Base-by-base conservation (phyloP, 2,888 invertebrate genomes). In the Meghimatium bilineatum region DNA sequence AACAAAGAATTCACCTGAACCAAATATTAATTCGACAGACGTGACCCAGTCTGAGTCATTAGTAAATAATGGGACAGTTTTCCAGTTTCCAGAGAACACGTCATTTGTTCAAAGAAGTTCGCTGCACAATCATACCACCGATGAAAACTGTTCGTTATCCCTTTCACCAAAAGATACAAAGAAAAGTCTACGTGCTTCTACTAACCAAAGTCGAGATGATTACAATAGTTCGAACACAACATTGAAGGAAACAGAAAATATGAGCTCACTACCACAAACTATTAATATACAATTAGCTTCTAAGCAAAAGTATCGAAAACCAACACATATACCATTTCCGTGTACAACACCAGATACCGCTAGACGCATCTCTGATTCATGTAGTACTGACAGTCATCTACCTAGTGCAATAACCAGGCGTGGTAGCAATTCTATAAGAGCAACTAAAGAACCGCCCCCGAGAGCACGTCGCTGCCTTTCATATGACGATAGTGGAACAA, bases 401-500 rank as follows among this genome's bases (percentile, higher is more conserved):
- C 34, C 1, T 44, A n/a, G 32, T 49, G 74, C 12, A 26, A 74
- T n/a, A 36, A 8, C 74, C n/a, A 56, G 56, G 1, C 60, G 34
- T 0, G 32, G 20, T 34, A 76, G 34, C 32, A 26, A 6, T 1
- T 26, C 36, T 34, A 38, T 20, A 60, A 17, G 20, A 29, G 36
- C 6, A 2, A 26, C 36, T 34, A 63, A 38, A 60, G 29, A 32
- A 44, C 34, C 36, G 6, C 32, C 29, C 29, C 32, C 71, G 1
- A 80, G 56, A 71, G 80, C 71, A 52, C 80, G 80, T 26, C 49
- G 80, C 1, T 52, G 80, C 36, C 56, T 80, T 23, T 80, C 80
- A 26, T 36, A 49, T 52, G 69, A 56, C 8, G 36, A 32, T 2
- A 36, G 10, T 17, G 49, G 60, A 23, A 34, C 71, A 38, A 5